Evolutionary conservation across 2,113 vertebrate species (phyloP), one percentile per base, ranked within the genome.

Genomic region (Galeopterus variegatus): DNA sequence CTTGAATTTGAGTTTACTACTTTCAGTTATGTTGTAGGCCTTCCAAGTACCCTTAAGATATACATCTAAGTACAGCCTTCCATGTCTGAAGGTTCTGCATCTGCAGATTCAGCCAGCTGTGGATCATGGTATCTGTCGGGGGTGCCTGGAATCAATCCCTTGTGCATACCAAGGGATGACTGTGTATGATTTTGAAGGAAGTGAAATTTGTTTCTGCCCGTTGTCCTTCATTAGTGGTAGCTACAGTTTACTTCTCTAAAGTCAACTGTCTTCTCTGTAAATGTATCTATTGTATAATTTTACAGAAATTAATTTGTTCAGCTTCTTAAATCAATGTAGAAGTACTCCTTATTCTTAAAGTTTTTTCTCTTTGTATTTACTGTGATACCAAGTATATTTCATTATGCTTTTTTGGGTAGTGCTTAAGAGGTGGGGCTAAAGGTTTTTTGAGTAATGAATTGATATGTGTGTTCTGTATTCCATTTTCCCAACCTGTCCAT

Each of bases 1-100:
- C 19, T 36, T 95, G 33, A 96, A 96, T 85, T 89, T 62, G n/a
- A 52, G 60, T 45, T 81, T 60, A 52, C 17, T 83, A 69, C 60
- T 83, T 64, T 88, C 24, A 45, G 1, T 64, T 89, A 62, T 83
- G 14, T 94, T 90, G 41, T 52, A 24, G 56, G 65, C 41, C 50
- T 91, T 26, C 33, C 17, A 70, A 31, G 50, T 73, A 83, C 48
- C 17, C 31, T 31, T 48, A 28, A 45, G 41, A 24, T 13, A 36
- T 36, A 80, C 14, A 48, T 36, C 58, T 67, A 79, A 70, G 15
- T 70, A 15, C 31, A 41, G 41, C 41, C 41, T 41, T 41, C 41
- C 41, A 41, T 41, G 41, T 41, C 41, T 41, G 41, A 41, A 41
- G 41, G 41, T 41, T 41, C 41, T 41, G 41, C 41, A 41, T 41